These are phyloP conservation scores for Drosophila differens DNA, from an alignment of 2,888 invertebrate species.

Conservation along the genomic window DNA sequence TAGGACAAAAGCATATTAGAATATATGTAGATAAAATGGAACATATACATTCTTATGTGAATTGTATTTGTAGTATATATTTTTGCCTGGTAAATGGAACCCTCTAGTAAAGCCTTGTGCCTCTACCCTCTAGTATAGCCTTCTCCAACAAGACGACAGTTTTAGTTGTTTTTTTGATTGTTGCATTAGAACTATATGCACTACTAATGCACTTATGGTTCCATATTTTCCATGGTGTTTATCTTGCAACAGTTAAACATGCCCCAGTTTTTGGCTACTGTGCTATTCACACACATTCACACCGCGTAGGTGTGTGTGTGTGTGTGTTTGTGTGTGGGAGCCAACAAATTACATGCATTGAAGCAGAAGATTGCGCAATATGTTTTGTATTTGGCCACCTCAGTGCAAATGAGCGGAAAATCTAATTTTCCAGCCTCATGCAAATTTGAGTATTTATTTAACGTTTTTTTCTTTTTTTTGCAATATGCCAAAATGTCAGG, in stretches of 20 bases:
- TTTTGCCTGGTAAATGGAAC: no score
- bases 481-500: constrained; percentile 49
- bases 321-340: constrained; percentile 1
- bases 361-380: constrained; percentile 78
- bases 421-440: constrained; percentile 73
- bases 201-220: constrained; percentile 8
- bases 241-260: constrained; percentile 48
- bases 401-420: constrained; percentile 78
- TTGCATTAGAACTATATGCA: neutral
- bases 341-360: constrained; percentile 57
- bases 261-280: constrained; percentile 46
- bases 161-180: neutral
- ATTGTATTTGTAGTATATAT: neutral
- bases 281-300: constrained; percentile 39
- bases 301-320: constrained; percentile 4
- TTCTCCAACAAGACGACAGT: constrained; percentile 1
- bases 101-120: neutral
- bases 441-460: constrained; percentile 45
- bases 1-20: neutral
- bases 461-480: constrained; percentile 22
- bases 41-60: neutral
- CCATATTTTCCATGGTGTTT: constrained; percentile 39
- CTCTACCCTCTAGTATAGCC: neutral
- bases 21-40: neutral
- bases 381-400: constrained; percentile 51